Base-by-base conservation (phyloP, 2,888 invertebrate genomes). In the Hirtodrosophila cameraria region DNA sequence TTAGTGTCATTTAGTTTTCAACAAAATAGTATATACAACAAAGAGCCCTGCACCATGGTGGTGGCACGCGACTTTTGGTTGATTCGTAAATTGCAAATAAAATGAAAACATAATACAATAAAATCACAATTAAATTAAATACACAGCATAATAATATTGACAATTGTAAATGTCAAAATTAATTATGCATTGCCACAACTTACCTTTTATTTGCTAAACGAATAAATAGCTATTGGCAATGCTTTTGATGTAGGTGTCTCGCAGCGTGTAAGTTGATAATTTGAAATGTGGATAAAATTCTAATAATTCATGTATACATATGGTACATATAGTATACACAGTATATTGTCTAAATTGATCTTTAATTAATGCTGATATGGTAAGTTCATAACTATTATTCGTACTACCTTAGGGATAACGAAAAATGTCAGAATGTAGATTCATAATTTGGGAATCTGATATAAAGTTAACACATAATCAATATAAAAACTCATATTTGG, bases 31-130 rank as follows among this genome's bases (percentile, higher is more conserved):
- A 35, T n/a, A n/a, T n/a, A n/a, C n/a, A n/a, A n/a, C 27, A 18
- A 28, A 20, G 20, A 5, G 18, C 25, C 39, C 20, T 12, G 7
- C 12, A 20, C 11, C 3, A 16, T 2, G 25, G 27, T 46, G 13
- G 3, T 2, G 25, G 27, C 41, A 11, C 3, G 42, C 20, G 38
- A 59, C 9, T 39, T 45, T 53, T 36, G 41, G 31, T 9, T 23
- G 35, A 36, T 49, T 57, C 48, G 53, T 33, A 58, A 65, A 63
- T 60, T 45, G 57, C 27, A 49, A 50, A 59, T 72, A 61, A n/a
- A 76, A 80, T 67, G 55, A 60, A 75, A 77, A 64, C 63, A 74
- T 62, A 33, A 31, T 52, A 54, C 61, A 75, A 80, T 80, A 61
- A 73, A 83, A 77, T 43, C n/a, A 25, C 65, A 67, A 77, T 80